Base-by-base conservation (phyloP, 1,140 invertebrate genomes). In the Drosophila persimilis region DNA sequence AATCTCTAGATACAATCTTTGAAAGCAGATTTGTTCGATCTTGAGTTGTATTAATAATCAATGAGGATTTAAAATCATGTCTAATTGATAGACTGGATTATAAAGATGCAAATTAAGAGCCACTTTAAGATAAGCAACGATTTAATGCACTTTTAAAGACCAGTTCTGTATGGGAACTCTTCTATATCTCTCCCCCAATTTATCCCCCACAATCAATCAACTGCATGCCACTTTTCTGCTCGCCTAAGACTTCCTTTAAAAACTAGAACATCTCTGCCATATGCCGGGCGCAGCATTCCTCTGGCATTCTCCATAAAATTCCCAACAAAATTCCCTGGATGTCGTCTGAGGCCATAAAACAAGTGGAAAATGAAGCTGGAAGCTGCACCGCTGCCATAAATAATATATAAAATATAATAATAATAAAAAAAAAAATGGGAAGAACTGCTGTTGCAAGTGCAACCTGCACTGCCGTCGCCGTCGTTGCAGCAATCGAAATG, bases 401-500 rank as follows among this genome's bases (percentile, higher is more conserved):
- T 70, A 35, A 48, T 26, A 56, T 39, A 59, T 24, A 56, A 50
- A 63, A 62, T 61, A 58, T 48, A 59, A 57, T 61, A 62, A 61
- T 60, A 64, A 41, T 31, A 53, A 15, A 15, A 15, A 15, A 9
- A 29, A 2, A 24, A 29, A 17, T 17, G 17, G 17, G 3, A 24
- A 41, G 44, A 52, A 59, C 66, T 9, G 53, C 47, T 45, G 67
- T 52, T 26, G n/a, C 65, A 65, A 63, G 17, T 63, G 50, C 41
- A 39, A 54, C 13, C 47, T 44, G 66, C 45, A 55, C 31, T 57
- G 58, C 58, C 52, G 53, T 39, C 64, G 45, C 59, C 66, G 60
- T 61, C 60, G 46, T 79, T 73, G 53, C 71, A 58, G 53, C 63
- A 80, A 85, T 61, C 78, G 46, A 75, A 80, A 86, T 86, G 81